These are phyloP conservation scores for Dendrocincla fuliginosa DNA, from an alignment of 2,797 vertebrate species.

Conservation along the genomic window DNA sequence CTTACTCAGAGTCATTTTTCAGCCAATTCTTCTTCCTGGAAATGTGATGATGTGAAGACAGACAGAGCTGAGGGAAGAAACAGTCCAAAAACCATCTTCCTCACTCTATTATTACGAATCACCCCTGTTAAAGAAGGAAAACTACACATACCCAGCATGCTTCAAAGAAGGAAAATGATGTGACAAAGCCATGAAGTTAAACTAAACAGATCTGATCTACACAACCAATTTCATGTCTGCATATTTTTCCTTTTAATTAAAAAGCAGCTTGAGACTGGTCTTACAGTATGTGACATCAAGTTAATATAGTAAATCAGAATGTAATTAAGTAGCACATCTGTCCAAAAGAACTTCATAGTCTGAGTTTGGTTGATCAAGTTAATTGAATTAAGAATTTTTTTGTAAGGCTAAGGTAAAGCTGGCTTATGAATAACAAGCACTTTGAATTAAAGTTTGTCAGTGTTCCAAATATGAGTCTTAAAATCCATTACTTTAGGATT, in stretches of 20 bases:
- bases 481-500: background rate
- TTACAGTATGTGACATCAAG: background rate
- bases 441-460: background rate
- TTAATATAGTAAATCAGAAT: conserved; percentile 22
- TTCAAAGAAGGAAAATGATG: conserved; percentile 74
- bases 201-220: conserved; percentile 59
- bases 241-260: conserved; percentile 56
- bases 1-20: conserved; percentile 73
- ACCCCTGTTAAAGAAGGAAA: conserved; percentile 48
- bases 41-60: conserved; percentile 79
- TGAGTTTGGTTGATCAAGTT: background rate
- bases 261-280: background rate
- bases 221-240: conserved; percentile 32
- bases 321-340: background rate
- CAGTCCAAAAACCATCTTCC: conserved; percentile 67
- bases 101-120: conserved; percentile 74
- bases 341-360: background rate
- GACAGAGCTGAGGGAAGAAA: conserved; percentile 73
- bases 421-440: background rate
- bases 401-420: background rate
- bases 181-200: conserved; percentile 69
- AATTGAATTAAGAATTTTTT: background rate
- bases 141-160: conserved; percentile 45
- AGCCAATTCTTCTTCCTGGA: conserved; percentile 76
- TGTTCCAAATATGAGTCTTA: background rate